Percentiles rank a stretch among this genome's conserved stretches.
Conservation (phyloP, 2,797 vertebrate species). For the Darevskia mixta region DNA sequence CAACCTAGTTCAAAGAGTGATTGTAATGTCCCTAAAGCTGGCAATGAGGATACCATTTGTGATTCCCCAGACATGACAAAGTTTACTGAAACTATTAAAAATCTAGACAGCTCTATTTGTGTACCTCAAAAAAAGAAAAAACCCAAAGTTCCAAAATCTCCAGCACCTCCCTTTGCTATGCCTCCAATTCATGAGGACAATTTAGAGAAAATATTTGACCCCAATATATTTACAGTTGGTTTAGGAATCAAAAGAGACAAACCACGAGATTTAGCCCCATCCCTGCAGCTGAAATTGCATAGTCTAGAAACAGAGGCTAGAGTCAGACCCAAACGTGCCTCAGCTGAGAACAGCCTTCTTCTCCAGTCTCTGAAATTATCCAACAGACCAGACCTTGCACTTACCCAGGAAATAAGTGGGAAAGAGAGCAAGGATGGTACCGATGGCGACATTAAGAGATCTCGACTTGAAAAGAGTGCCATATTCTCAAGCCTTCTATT, state of each 20-base stretch:
- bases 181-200: constrained; percentile 94
- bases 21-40: constrained; percentile 72
- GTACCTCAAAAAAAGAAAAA: constrained; percentile 88
- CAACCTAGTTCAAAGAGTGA: constrained; percentile 63
- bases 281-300: constrained; percentile 87
- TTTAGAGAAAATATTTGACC: constrained; percentile 91
- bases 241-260: constrained; percentile 83
- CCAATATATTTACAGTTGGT: constrained; percentile 88
- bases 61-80: constrained; percentile 87
- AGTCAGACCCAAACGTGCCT: constrained; percentile 79
- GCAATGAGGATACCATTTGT: constrained; percentile 81
- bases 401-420: constrained; percentile 63
- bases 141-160: constrained; percentile 80
- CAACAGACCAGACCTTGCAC: constrained; percentile 64
- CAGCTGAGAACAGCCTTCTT: constrained; percentile 87
- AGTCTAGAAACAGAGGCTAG: constrained; percentile 81
- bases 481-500: constrained; percentile 89
- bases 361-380: constrained; percentile 79
- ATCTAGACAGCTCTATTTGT: constrained; percentile 85
- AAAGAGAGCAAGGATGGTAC: constrained; percentile 75
- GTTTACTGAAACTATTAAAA: constrained; percentile 92
- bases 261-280: constrained; percentile 80
- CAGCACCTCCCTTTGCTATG: constrained; percentile 86
- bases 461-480: constrained; percentile 89
- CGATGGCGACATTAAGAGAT: constrained; percentile 81